Base-by-base conservation (phyloP, 2,888 invertebrate species). In the Pyrrhia umbra region DNA sequence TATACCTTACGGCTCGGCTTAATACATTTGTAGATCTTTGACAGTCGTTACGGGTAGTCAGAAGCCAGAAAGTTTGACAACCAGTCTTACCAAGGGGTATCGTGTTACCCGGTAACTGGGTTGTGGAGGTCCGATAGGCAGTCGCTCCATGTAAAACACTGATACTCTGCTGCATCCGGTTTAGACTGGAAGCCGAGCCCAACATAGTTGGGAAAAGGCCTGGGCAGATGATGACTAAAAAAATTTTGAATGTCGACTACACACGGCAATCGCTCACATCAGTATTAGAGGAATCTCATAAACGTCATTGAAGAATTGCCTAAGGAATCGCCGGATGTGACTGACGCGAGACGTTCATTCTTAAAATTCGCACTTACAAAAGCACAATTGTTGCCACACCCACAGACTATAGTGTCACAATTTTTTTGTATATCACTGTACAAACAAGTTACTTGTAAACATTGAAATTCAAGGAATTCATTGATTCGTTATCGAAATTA, bases 401-500 rank as follows among this genome's bases (percentile, higher is more conserved):
- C 54, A 16, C 9, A 37, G 8, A 40, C 16, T 57, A 39, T 39
- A 25, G 20, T 5, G 47, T 37, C 21, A 50, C 47, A 61, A 52
- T 25, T 47, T 23, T 4, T 6, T 13, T 13, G 25, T 39, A 16
- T 51, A 60, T 70, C 43, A 42, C 8, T 68, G 25, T 46, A 21
- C 57, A 68, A 67, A 16, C 65, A 58, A 37, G n/a, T 42, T 27
- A n/a, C 20, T 40, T 43, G 57, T 64, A 71, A 81, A 76, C 63
- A 69, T 45, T n/a, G 51, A 47, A 58, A 46, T 74, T 59, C 58
- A 77, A 68, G 45, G 34, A 61, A 64, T 66, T 63, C 68, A 64
- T 76, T 77, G 72, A 81, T 83, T 77, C 62, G 73, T 76, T 85
- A 86, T 85, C 85, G 10, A 16, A 54, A 51, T 67, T 72, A 74